These are phyloP conservation scores for Bettongia penicillata DNA, from an alignment of 2,113 vertebrate genomes.

Conservation along the genomic window DNA sequence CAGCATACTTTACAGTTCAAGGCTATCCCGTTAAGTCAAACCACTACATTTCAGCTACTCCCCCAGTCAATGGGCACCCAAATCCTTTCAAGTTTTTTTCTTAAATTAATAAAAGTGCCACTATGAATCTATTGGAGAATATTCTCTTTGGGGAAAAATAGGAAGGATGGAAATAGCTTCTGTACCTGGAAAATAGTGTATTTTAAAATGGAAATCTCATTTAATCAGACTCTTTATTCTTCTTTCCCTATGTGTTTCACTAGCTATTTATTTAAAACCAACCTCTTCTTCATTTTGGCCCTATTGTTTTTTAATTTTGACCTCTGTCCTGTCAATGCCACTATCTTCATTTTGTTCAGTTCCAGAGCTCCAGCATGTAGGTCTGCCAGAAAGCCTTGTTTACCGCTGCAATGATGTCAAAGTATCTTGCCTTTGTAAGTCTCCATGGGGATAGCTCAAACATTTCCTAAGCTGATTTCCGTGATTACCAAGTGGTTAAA, in stretches of 20 bases:
- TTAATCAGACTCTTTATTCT: not conserved
- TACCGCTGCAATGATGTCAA: not conserved
- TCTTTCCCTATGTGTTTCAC: not conserved
- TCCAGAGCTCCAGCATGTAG: not conserved
- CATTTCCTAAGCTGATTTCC: not conserved
- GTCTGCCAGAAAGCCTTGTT: not conserved
- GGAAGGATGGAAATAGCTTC: not conserved
- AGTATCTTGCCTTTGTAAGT: not conserved
- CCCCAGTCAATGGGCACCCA: not conserved
- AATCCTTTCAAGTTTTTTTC: not conserved
- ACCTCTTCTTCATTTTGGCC: not conserved
- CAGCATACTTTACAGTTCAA: not conserved
- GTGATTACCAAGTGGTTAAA: not conserved
- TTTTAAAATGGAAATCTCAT: not conserved
- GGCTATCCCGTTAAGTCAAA: not conserved
- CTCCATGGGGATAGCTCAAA: not conserved
- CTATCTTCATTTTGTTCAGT: not conserved
- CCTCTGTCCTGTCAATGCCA: not conserved
- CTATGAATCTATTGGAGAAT: not conserved
- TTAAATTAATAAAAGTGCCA: not conserved
- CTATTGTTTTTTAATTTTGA: not conserved
- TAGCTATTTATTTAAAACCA: not conserved
- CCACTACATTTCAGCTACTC: not conserved
- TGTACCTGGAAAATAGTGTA: not conserved
- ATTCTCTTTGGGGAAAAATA: not conserved